These are phyloP conservation scores for Ceramica pisi DNA, from an alignment of 2,888 invertebrate species.

Conservation along the genomic window DNA sequence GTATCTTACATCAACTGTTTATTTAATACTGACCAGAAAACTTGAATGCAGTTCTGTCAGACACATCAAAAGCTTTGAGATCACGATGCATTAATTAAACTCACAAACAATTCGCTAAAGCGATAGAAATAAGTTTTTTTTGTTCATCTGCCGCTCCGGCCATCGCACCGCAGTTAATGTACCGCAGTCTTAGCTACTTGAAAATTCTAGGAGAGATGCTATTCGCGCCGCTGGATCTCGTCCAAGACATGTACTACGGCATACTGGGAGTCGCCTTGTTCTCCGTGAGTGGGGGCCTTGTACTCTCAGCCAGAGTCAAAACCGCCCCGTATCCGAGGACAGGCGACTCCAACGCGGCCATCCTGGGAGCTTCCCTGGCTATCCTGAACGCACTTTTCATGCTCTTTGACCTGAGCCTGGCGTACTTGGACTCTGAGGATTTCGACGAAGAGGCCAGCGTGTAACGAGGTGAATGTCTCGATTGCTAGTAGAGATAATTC, in stretches of 20 bases:
- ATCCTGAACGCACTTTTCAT: constrained; percentile 80
- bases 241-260: constrained; percentile 87
- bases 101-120: constrained; percentile 31
- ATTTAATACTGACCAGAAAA: constrained; percentile 26
- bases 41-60: constrained; percentile 28
- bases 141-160: constrained; percentile 36
- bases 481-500: constrained; percentile 39
- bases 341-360: constrained; percentile 78
- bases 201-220: constrained; percentile 86
- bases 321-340: constrained; percentile 76
- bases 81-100: constrained; percentile 32
- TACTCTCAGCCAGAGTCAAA: constrained; percentile 76
- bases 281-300: constrained; percentile 79
- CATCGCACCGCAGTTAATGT: constrained; percentile 39
- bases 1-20: constrained; percentile 33
- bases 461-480: constrained; percentile 73
- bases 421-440: constrained; percentile 87
- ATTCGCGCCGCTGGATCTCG: constrained; percentile 85
- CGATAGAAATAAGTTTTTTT: constrained; percentile 33
- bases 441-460: constrained; percentile 85
- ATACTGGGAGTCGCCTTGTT: constrained; percentile 82
- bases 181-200: constrained; percentile 57
- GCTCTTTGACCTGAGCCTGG: constrained; percentile 84
- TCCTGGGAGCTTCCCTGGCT: constrained; percentile 77
- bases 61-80: constrained; percentile 45